These are phyloP conservation scores for Podilymbus podiceps DNA, from an alignment of 2,113 vertebrate species.

Conservation along the genomic window DNA sequence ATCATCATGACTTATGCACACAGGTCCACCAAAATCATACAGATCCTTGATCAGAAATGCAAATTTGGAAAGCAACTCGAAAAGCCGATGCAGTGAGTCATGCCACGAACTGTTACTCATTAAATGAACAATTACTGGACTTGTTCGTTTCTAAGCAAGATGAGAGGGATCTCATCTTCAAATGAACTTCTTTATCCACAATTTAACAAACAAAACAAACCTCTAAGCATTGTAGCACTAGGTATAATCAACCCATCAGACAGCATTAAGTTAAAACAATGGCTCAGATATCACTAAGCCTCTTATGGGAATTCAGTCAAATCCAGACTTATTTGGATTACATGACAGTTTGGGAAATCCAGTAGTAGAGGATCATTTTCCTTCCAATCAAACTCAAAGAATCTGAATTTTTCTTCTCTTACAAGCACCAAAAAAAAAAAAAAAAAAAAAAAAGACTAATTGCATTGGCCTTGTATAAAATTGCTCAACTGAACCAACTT, in stretches of 20 bases:
- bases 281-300: conserved; percentile 44
- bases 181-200: background rate
- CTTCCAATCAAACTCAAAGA: conserved; percentile 6
- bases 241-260: conserved; percentile 22
- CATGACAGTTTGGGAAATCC: conserved; percentile 26
- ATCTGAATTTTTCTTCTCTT: background rate
- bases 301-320: conserved; percentile 32
- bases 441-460: background rate
- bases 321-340: conserved; percentile 53
- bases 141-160: background rate
- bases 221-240: background rate
- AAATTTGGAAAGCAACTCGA: background rate
- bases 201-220: conserved; percentile 3
- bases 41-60: background rate
- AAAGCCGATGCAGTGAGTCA: background rate
- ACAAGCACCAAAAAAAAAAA: background rate
- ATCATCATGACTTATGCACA: background rate
- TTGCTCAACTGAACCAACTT: conserved; percentile 21
- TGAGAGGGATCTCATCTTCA: background rate
- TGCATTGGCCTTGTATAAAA: background rate
- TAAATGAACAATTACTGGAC: background rate
- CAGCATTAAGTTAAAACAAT: conserved; percentile 36
- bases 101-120: rapidly evolving
- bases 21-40: background rate
- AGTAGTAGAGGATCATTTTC: conserved; percentile 18